Percentiles rank a stretch among this genome's conserved stretches.
Conservation (phyloP, 1,140 invertebrate genomes). For the Solenopsis fugax region DNA sequence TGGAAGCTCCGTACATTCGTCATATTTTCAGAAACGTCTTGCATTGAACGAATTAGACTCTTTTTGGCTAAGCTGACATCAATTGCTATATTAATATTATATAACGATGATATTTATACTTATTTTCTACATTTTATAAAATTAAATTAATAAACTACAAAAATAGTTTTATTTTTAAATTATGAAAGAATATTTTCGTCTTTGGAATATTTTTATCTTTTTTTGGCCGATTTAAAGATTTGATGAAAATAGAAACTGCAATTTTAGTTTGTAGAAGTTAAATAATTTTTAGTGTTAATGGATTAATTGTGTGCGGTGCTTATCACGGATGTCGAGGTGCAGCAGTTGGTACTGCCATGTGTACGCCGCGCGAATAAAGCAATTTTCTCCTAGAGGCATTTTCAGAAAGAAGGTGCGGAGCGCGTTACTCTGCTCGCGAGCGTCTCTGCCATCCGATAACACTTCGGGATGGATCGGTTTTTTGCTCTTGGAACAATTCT, state of each 20-base stretch:
- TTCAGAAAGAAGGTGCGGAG: constrained; percentile 36
- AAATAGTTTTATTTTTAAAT: neutral
- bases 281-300: constrained; percentile 35
- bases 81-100: neutral
- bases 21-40: constrained; percentile 2
- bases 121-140: neutral
- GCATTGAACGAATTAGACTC: constrained; percentile 12
- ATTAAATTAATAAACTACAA: neutral
- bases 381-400: constrained; percentile 61
- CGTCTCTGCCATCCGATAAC: constrained; percentile 82
- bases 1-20: constrained; percentile 17
- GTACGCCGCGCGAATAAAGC: constrained; percentile 55
- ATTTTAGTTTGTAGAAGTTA: neutral
- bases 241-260: neutral
- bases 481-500: constrained; percentile 82
- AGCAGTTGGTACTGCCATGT: constrained; percentile 58
- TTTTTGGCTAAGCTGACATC: neutral
- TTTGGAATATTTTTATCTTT: neutral
- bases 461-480: constrained; percentile 82
- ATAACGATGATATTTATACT: neutral
- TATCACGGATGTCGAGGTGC: constrained; percentile 46
- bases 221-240: neutral
- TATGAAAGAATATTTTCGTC: neutral
- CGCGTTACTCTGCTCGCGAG: constrained; percentile 68
- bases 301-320: constrained; percentile 47